phyloP scores from a whole-genome alignment of 2,113 vertebrate species.

The Gavia stellata region DNA sequence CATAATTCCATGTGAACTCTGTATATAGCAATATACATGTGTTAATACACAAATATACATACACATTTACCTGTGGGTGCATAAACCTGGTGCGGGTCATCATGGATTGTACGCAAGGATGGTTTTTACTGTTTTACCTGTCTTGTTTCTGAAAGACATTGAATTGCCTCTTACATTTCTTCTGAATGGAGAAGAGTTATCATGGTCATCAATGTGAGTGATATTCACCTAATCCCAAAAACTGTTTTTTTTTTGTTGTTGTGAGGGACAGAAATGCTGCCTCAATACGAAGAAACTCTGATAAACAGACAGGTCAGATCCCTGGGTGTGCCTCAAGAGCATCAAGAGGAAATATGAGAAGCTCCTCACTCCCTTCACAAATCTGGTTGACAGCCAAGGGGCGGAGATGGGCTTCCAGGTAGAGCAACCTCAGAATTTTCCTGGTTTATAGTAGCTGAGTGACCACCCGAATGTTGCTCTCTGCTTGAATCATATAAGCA shows the following conservation, averaged over 20 bases:
- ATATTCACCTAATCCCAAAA: not conserved
- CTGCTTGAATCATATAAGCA: not conserved
- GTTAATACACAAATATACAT: not conserved
- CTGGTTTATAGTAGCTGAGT: not conserved
- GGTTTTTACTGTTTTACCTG: not conserved
- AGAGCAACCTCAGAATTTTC: not conserved
- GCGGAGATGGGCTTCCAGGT: not conserved
- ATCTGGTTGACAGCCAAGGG: not conserved
- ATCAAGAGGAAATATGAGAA: not conserved
- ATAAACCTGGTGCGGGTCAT: not conserved
- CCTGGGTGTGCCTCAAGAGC: not conserved
- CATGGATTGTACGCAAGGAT: not conserved
- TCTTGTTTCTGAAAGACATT: not conserved
- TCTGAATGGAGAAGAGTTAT: not conserved
- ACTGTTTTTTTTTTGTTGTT: fast-evolving
- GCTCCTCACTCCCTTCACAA: not conserved
- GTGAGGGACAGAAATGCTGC: not conserved
- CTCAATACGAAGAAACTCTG: not conserved
- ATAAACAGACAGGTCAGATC: not conserved
- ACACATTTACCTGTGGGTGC: not conserved
- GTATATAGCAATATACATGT: not conserved
- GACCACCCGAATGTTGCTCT: not conserved
- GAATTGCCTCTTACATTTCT: not conserved
- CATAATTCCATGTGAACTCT: not conserved
- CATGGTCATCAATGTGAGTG: not conserved